phyloP scores from a whole-genome alignment of 2,888 invertebrate species.

The Ennomos fuscantarius region DNA sequence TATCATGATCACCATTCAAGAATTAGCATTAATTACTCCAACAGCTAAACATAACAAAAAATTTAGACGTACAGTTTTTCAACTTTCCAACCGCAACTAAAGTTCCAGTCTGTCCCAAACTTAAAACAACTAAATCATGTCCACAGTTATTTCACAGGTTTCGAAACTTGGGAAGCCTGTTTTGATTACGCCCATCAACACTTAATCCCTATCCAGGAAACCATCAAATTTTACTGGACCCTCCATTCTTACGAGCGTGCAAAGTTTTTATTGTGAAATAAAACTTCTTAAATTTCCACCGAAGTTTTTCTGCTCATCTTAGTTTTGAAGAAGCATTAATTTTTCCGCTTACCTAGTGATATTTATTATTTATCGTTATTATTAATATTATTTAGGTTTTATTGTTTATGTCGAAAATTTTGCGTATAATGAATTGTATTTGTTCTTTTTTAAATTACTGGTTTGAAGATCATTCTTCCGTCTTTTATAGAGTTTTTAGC shows the following conservation, averaged over 20 bases:
- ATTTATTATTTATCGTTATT: conserved; percentile 33
- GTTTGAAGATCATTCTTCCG: not conserved
- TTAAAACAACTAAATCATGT: conserved; percentile 17
- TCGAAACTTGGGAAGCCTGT: conserved; percentile 10
- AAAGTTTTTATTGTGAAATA: conserved; percentile 56
- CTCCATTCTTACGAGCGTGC: conserved; percentile 46
- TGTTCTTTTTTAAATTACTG: not conserved
- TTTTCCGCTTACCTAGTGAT: conserved; percentile 49
- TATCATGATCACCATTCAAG: too few relatives aligned
- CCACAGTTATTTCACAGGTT: conserved; percentile 17
- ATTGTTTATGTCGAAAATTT: conserved; percentile 26
- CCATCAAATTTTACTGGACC: conserved; percentile 50
- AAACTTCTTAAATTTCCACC: conserved; percentile 47
- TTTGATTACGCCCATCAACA: conserved; percentile 38
- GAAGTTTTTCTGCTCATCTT: conserved; percentile 39
- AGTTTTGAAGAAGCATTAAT: conserved; percentile 50
- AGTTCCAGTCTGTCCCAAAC: not conserved
- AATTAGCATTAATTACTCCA: too few relatives aligned
- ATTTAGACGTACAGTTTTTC: too few relatives aligned
- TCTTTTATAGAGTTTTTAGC: too few relatives aligned
- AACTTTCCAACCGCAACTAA: too few relatives aligned
- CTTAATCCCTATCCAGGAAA: conserved; percentile 45
- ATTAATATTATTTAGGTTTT: conserved; percentile 26
- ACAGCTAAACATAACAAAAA: too few relatives aligned
- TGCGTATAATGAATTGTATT: conserved; percentile 4